Evolutionary conservation across 2,113 vertebrate genomes (phyloP).

Genomic region (Salvelinus fontinalis): DNA sequence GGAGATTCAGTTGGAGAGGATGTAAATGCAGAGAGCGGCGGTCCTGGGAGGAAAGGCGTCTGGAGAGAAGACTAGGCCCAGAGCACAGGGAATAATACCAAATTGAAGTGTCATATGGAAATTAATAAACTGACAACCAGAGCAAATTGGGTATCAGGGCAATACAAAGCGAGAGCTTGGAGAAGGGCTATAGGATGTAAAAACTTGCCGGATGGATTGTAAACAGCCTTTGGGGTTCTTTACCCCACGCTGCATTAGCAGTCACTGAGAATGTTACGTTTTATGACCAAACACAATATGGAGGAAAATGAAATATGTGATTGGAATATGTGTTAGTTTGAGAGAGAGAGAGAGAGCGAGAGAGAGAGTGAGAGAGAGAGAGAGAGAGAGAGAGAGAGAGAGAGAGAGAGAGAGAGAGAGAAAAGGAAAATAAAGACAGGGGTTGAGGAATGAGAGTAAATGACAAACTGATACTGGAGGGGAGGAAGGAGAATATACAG

Average conservation of each 20-base stretch:
- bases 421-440: too few species aligned
- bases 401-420: background rate
- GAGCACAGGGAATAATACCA: constrained; percentile 9
- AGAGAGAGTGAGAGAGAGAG: background rate
- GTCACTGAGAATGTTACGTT: constrained; percentile 15
- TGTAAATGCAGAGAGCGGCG: too few species aligned
- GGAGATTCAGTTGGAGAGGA: too few species aligned
- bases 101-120: constrained; percentile 56
- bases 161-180: constrained; percentile 26
- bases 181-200: constrained; percentile 43
- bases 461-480: too few species aligned
- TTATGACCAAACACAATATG: constrained; percentile 22
- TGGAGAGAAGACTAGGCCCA: background rate
- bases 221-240: constrained; percentile 45
- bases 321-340: background rate
- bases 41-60: too few species aligned
- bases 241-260: constrained; percentile 3
- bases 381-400: background rate
- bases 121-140: constrained; percentile 52
- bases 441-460: too few species aligned
- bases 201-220: constrained; percentile 42
- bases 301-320: constrained; percentile 25
- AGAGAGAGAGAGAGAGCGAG: background rate
- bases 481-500: too few species aligned
- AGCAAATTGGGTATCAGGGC: constrained; percentile 46